These are phyloP conservation scores for Manduca sexta DNA, from an alignment of 1,140 invertebrate species.

Conservation along the genomic window DNA sequence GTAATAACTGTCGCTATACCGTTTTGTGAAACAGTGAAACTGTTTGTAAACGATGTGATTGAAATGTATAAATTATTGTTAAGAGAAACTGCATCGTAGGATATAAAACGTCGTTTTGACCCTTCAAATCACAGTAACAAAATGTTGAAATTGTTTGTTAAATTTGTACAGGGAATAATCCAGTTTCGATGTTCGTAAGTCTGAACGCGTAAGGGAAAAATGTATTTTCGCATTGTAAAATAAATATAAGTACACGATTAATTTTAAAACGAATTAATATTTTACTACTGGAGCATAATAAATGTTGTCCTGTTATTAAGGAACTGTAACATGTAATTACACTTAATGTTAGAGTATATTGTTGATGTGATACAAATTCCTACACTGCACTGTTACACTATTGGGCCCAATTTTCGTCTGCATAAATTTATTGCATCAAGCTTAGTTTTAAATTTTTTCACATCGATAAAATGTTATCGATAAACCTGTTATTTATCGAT, in stretches of 20 bases:
- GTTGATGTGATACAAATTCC: conserved; percentile 55
- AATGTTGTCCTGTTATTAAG: conserved; percentile 49
- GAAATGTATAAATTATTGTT: not conserved
- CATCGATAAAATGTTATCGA: not conserved
- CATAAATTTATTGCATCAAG: not conserved
- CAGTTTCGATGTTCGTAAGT: conserved; percentile 65
- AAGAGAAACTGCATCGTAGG: conserved; percentile 10
- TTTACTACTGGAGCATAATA: conserved; percentile 64
- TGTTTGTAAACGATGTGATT: conserved; percentile 11
- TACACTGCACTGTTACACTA: conserved; percentile 56
- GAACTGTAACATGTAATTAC: conserved; percentile 39
- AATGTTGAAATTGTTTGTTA: conserved; percentile 60
- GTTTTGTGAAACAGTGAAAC: conserved; percentile 29
- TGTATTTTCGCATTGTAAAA: conserved; percentile 71
- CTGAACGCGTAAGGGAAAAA: conserved; percentile 55
- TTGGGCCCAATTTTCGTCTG: conserved; percentile 16
- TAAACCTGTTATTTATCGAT: too few species aligned
- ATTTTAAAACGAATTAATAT: conserved; percentile 63
- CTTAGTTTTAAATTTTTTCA: not conserved
- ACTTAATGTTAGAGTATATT: conserved; percentile 51
- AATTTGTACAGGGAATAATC: conserved; percentile 66
- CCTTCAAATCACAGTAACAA: conserved; percentile 71
- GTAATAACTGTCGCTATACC: conserved; percentile 19
- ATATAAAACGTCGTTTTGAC: conserved; percentile 25
- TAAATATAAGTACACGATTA: conserved; percentile 65